These are phyloP conservation scores for Amphimedon queenslandica DNA, from an alignment of 37 sponge, comb jelly and placozoan genomes.

Conservation along the genomic window DNA sequence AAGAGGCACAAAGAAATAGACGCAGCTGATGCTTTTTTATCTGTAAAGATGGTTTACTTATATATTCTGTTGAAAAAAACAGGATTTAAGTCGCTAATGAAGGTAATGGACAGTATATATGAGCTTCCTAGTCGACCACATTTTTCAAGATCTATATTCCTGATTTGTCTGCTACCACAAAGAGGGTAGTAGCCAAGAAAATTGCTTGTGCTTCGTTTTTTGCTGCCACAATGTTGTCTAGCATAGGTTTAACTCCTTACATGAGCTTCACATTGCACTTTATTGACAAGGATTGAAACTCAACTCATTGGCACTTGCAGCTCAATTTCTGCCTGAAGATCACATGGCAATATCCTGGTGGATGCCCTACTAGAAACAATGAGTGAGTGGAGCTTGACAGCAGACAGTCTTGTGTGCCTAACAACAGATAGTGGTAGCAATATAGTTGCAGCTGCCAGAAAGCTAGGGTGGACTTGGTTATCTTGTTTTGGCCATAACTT, in stretches of 20 bases:
- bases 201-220: conserved; percentile 1
- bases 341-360: conserved; percentile 22
- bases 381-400: conserved; percentile 17
- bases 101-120: conserved; percentile 19
- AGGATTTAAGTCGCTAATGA: conserved; percentile 12
- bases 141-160: conserved; percentile 26
- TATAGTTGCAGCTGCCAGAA: conserved; percentile 9
- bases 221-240: conserved; percentile 34
- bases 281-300: conserved; percentile 21
- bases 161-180: conserved; percentile 20
- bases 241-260: conserved; percentile 16
- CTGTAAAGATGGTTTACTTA: conserved; percentile 16
- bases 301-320: conserved; percentile 3
- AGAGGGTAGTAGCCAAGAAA: conserved; percentile 2
- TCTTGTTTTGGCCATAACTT: conserved; percentile 24
- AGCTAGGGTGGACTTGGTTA: conserved; percentile 8
- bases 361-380: conserved; percentile 19
- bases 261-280: conserved; percentile 30
- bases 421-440: conserved; percentile 30
- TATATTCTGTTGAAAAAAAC: conserved; percentile 15
- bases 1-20: conserved; percentile 29
- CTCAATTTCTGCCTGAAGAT: conserved; percentile 19
- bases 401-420: neutral
- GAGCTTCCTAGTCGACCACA: conserved; percentile 20
- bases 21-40: conserved; percentile 21